Conservation (phyloP, 1,140 invertebrate species). For the Drosophila melanica region DNA sequence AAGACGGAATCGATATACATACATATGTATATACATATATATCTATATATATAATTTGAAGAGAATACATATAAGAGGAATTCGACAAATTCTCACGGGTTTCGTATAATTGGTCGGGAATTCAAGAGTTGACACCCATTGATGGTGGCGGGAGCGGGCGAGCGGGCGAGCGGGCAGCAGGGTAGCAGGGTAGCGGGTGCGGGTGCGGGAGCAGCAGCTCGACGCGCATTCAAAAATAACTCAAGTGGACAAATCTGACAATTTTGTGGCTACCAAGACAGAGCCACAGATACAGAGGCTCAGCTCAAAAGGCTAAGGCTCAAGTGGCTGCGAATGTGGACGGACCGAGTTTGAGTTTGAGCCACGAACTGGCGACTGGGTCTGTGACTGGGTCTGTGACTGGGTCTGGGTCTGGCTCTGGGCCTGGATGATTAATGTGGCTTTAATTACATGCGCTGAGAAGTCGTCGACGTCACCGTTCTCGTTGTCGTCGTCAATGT, state of each 20-base stretch:
- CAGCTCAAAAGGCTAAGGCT: conserved; percentile 15
- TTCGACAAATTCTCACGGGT: conserved; percentile 68
- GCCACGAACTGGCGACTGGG: not conserved
- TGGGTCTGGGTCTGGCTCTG: conserved; percentile 15
- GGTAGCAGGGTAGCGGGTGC: too few relatives aligned
- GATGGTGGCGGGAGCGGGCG: conserved; percentile 8
- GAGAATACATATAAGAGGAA: conserved; percentile 19
- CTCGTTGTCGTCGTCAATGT: conserved; percentile 70
- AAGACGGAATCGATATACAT: conserved; percentile 48
- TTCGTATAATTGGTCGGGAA: conserved; percentile 77
- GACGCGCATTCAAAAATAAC: conserved; percentile 74
- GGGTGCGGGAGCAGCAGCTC: conserved; percentile 9
- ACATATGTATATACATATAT: conserved; percentile 6
- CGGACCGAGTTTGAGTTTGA: conserved; percentile 14
- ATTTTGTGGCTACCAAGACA: conserved; percentile 80
- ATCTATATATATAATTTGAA: conserved; percentile 10
- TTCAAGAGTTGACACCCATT: conserved; percentile 68
- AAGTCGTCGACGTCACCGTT: conserved; percentile 59
- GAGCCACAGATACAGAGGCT: conserved; percentile 25
- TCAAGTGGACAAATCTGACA: conserved; percentile 83
- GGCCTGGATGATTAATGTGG: conserved; percentile 74
- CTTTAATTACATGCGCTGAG: conserved; percentile 80
- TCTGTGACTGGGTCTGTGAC: conserved; percentile 8
- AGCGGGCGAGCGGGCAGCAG: not conserved
- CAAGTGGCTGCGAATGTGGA: conserved; percentile 56